Base-by-base conservation (phyloP, 2,113 vertebrate species). In the Corythoichthys haematopterus region DNA sequence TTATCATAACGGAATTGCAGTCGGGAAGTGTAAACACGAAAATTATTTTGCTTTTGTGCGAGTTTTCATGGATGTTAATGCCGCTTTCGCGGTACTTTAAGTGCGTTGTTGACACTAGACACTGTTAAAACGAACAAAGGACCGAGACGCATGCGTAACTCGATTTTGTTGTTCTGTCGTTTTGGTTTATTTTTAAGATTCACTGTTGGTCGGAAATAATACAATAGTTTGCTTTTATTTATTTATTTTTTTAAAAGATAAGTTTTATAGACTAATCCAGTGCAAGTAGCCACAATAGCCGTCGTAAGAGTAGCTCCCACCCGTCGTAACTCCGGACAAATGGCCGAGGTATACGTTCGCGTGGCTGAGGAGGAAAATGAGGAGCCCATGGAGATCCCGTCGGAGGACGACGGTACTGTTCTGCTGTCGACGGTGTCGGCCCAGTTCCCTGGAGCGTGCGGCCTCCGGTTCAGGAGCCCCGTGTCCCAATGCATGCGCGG, bases 291-390 rank as follows among this genome's bases (percentile, higher is more conserved):
- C 68, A 9, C 40, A 20, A 61, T 52, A 72, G 77, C 84, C 55
- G 6, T 57, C 55, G 11, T 57, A 57, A 36, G 12, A 43, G 40
- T 43, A 43, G 1, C 40, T 8, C 40, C 40, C 40, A 43, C 40
- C 84, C 55, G 6, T 57, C 55, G 11, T 57, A 57, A 36, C 33
- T 36, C 33, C 33, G 55, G 33, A 8, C 77, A 68, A 63, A 93
- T 93, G 92, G 91, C 92, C 0, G 97, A 99, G 66, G 88, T 91
- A 38, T 99, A 99, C 65, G 98, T 99, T 83, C 94, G 97, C 48
- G 97, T 99, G 48, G 97, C 97, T 0, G 97, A 99, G 82, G 97
- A 99, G 64, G 97, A 99, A 85, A 99, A 97, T 1, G 97, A 99
- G 36, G 97, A 99, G 45, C 97, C 97, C 33, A 99, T 99, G 87